Evolutionary conservation across 2,888 invertebrate genomes (phyloP).

Genomic region (Agriotes lineatus): DNA sequence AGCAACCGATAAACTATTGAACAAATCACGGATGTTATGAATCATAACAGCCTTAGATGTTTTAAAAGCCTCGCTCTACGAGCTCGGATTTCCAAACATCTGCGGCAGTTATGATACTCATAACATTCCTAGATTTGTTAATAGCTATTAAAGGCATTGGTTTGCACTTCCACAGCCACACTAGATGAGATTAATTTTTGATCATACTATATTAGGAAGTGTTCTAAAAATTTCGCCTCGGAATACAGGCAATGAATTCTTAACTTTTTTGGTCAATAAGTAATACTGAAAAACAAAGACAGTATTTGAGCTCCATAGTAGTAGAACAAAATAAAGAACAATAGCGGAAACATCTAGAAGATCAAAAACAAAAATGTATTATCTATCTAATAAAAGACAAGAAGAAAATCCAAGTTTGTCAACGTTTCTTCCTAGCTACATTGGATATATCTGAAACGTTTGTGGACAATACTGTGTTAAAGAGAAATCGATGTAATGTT

Average conservation of each 20-base stretch:
- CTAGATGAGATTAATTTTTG: no score
- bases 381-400: not conserved
- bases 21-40: no score
- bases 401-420: not conserved
- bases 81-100: no score
- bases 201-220: not conserved
- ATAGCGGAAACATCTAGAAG: not conserved
- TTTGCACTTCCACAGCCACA: no score
- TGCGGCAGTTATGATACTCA: no score
- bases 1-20: no score
- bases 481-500: not conserved
- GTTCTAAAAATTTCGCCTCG: not conserved
- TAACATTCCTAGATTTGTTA: no score
- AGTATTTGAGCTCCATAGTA: not conserved
- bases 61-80: no score
- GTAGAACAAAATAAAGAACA: not conserved
- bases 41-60: no score
- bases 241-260: not conserved
- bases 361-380: not conserved
- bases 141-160: no score
- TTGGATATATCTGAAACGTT: slow-evolving; percentile 8
- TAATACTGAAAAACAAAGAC: slow-evolving; percentile 7
- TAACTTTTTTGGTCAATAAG: not conserved
- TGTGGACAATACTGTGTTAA: not conserved
- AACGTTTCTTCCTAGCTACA: not conserved